Conservation (phyloP, 2,797 vertebrate species). For the Diglossa cyanea region DNA sequence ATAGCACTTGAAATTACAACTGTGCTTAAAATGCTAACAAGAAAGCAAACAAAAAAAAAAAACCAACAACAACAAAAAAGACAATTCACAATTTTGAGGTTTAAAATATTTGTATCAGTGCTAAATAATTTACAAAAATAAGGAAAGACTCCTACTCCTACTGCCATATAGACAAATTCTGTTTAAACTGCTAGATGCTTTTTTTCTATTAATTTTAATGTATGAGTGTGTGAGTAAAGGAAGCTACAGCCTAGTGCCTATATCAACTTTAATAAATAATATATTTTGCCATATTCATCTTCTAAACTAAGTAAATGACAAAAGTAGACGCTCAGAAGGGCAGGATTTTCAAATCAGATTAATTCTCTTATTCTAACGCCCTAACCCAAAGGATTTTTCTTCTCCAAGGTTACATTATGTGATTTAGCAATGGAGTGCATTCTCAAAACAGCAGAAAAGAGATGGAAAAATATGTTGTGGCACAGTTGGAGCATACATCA, state of each 20-base stretch:
- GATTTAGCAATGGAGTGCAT: background rate
- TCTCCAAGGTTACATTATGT: background rate
- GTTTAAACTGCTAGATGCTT: conserved; percentile 54
- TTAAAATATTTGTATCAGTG: conserved; percentile 35
- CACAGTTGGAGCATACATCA: background rate
- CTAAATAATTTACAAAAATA: conserved; percentile 61
- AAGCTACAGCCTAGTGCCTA: conserved; percentile 26
- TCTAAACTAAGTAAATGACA: conserved; percentile 66
- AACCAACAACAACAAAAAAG: background rate
- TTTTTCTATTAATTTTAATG: conserved; percentile 68
- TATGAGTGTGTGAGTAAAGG: background rate
- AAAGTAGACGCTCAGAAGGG: conserved; percentile 33
- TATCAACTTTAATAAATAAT: conserved; percentile 68
- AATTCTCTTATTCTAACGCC: background rate
- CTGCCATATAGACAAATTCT: conserved; percentile 7
- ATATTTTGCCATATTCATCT: conserved; percentile 61
- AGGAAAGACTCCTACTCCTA: background rate
- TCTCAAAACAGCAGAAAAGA: background rate
- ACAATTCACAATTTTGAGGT: background rate
- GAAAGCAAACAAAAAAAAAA: background rate
- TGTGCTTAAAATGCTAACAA: conserved; percentile 23
- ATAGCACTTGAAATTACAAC: background rate
- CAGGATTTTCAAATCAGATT: conserved; percentile 19
- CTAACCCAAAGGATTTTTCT: conserved; percentile 22
- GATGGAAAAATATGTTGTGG: background rate